A percentile compares a stretch with the other conserved stretches of the same genome.
Evolutionary conservation across 37 sponge, comb jelly and placozoan genomes (phyloP).

Genomic region (Hexactinellida sp.): DNA sequence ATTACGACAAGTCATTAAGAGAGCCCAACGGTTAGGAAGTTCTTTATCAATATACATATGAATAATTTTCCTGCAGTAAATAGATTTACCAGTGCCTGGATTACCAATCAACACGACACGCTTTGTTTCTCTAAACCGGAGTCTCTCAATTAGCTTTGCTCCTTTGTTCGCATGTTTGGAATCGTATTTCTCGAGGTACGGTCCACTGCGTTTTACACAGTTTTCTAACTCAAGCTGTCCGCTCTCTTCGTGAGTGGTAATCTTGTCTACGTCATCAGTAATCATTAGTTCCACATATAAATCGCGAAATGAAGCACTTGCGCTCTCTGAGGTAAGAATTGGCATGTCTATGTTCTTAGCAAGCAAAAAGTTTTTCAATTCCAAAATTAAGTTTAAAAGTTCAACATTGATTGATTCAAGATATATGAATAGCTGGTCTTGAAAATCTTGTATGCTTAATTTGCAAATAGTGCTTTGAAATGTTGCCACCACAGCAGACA

Average conservation of each 20-base stretch:
- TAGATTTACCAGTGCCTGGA: not conserved
- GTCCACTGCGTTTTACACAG: not conserved
- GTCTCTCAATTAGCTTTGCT: not conserved
- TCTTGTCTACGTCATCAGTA: not conserved
- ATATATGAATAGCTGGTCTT: not conserved
- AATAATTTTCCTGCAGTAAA: not conserved
- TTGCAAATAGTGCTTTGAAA: not conserved
- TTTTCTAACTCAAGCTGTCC: not conserved
- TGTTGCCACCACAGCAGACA: not conserved
- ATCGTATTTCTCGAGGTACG: not conserved
- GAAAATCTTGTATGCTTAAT: not conserved
- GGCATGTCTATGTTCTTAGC: not conserved
- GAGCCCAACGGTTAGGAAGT: not conserved
- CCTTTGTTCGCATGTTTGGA: not conserved
- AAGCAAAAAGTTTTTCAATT: not conserved
- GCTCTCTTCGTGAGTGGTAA: not conserved
- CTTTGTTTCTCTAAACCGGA: not conserved
- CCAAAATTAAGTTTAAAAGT: not conserved
- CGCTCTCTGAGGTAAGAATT: not conserved
- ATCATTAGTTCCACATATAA: not conserved
- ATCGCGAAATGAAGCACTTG: not conserved
- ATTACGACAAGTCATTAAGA: not conserved
- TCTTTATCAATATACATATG: not conserved
- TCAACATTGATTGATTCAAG: not conserved
- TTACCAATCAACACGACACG: not conserved